phyloP scores from a whole-genome alignment of 2,888 invertebrate species.

The Phytoseiulus persimilis region DNA sequence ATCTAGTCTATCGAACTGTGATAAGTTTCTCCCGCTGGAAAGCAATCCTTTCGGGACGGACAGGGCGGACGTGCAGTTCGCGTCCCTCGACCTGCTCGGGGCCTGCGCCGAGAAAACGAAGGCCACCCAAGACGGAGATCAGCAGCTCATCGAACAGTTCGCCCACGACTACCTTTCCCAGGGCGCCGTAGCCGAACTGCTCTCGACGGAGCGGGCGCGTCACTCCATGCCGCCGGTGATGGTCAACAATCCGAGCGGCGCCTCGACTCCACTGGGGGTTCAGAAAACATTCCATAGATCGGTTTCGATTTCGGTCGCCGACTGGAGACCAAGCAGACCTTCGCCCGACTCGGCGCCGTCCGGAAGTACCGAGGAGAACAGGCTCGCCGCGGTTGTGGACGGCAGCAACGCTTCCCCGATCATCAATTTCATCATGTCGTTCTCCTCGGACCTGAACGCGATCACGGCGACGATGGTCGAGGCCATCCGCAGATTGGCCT shows the following conservation, averaged over 20 bases:
- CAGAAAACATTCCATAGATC: conserved; percentile 30
- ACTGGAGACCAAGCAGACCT: conserved; percentile 26
- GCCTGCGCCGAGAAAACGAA: conserved; percentile 47
- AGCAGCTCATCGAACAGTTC: conserved; percentile 33
- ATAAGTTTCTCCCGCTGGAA: background rate
- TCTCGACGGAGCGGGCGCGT: conserved; percentile 25
- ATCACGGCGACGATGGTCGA: conserved; percentile 78
- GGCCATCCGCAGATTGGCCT: conserved; percentile 61
- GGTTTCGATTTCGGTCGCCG: conserved; percentile 11
- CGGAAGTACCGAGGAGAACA: conserved; percentile 49
- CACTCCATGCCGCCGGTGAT: conserved; percentile 35
- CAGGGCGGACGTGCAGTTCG: conserved; percentile 15
- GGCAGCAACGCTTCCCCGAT: conserved; percentile 42
- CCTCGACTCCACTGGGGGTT: conserved; percentile 17
- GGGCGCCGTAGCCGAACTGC: conserved; percentile 38
- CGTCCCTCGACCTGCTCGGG: conserved; percentile 44
- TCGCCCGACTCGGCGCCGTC: conserved; percentile 22
- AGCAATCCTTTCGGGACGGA: conserved; percentile 19
- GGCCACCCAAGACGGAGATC: conserved; percentile 40
- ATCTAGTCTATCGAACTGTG: conserved; percentile 62
- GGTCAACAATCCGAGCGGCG: conserved; percentile 10
- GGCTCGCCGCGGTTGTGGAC: conserved; percentile 57
- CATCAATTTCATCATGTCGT: conserved; percentile 59
- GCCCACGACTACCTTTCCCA: conserved; percentile 37
- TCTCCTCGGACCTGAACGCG: conserved; percentile 74